Percentiles rank a stretch among this genome's conserved stretches.
Evolutionary conservation across 2,888 invertebrate species (phyloP).

Genomic region (Dicyrtomina minuta): DNA sequence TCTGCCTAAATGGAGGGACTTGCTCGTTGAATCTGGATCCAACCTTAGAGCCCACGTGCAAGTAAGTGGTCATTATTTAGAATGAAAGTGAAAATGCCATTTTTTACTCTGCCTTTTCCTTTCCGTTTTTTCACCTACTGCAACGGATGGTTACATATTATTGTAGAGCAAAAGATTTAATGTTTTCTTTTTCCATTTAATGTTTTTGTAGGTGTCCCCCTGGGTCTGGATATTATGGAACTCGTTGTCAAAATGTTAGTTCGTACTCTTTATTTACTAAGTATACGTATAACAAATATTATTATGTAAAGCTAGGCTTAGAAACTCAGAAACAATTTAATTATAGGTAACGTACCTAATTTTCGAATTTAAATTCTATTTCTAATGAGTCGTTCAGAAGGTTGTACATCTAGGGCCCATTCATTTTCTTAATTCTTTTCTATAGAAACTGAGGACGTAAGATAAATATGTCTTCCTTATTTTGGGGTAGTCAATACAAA

Average conservation of each 20-base stretch:
- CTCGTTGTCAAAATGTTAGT: conserved; percentile 41
- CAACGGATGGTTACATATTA: conserved; percentile 1
- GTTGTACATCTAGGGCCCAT: too few relatives aligned
- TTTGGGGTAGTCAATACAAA: too few relatives aligned
- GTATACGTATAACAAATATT: too few relatives aligned
- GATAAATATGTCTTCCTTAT: too few relatives aligned
- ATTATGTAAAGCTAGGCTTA: too few relatives aligned
- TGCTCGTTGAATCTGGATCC: conserved; percentile 58
- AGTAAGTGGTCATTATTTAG: conserved; percentile 55
- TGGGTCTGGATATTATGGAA: conserved; percentile 56
- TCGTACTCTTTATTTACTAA: too few relatives aligned
- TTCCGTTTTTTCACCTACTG: neutral
- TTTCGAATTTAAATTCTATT: too few relatives aligned
- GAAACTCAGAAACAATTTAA: too few relatives aligned
- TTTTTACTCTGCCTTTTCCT: neutral
- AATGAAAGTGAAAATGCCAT: neutral
- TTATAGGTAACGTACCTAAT: too few relatives aligned
- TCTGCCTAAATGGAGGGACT: conserved; percentile 62
- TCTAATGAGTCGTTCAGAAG: too few relatives aligned
- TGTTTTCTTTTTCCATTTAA: neutral
- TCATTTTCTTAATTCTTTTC: too few relatives aligned
- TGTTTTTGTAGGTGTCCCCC: conserved; percentile 56
- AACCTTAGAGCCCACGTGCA: conserved; percentile 56
- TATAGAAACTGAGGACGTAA: too few relatives aligned
- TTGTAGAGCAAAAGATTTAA: conserved; percentile 3